Base-by-base conservation (phyloP, 2,797 vertebrate species). In the Pterois miles region DNA sequence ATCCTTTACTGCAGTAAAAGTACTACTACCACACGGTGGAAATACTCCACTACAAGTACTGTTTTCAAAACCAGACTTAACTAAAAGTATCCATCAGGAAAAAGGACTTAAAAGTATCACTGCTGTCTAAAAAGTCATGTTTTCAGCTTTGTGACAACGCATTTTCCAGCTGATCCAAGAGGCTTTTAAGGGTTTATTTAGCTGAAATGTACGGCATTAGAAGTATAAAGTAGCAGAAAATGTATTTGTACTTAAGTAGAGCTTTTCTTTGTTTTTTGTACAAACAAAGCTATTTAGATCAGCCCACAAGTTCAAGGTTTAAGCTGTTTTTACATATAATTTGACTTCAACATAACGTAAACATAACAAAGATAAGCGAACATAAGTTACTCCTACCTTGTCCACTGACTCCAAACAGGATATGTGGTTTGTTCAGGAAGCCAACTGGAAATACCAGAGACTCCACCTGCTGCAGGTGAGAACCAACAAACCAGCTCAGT, bases 391-490 rank as follows among this genome's bases (percentile, higher is more conserved):
- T 4, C 85, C 70, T 88, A 84, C 86, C 82, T 86, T 5, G 18
- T n/a, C 27, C 50, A 4, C 31, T n/a, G 66, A 34, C 20, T 84
- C 54, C 59, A 12, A 80, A 65, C 82, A 86, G 82, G 82, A 90
- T 57, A 23, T 81, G 52, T 3, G 93, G 84, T 93, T 94, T 93
- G 86, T 73, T 89, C 83, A 93, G 84, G 92, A 90, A 89, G 75
- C 65, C 7, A 46, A 23, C 67, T 77, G 72, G 63, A 90, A 91
- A 91, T 85, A 81, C 81, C 83, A 73, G 80, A 87, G 80, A 69
- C 82, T 84, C 78, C 87, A 79, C 89, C 87, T 85, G 83, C 84
- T 66, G 80, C 84, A 86, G 78, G 76, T 82, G 75, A 82, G 68
- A 31, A 12, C 20, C 16, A 74, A 70, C 75, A 40, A 62, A 75